Evolutionary conservation across 2,797 vertebrate species (phyloP), one percentile per base, ranked within the genome.

Genomic region (Scarus forsteni): DNA sequence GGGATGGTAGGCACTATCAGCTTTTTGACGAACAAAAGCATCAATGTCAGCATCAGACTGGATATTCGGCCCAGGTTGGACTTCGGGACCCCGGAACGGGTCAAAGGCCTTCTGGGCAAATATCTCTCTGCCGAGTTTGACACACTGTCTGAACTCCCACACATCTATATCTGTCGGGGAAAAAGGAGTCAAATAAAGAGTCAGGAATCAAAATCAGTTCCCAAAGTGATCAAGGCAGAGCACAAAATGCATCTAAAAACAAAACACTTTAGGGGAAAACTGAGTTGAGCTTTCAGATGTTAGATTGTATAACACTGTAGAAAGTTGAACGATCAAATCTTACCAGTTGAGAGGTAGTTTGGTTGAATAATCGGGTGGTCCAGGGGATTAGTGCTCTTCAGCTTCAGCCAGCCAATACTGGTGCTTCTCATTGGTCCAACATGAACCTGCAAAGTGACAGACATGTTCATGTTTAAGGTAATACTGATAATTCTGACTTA

Each of bases 1-100:
- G 0, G 98, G 97, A 71, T 99, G 98, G 91, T 99, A 99, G 19
- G 98, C 98, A 0, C 94, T 98, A 78, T 99, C 98, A 0, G 96
- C 93, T 83, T 96, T 97, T 1, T 86, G 94, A 50, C 96, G 95
- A 56, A 99, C 86, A n/a, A 99, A 99, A 38, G 96, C 95, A 0
- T 99, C 98, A 3, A 99, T 97, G 60, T 98, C 96, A 0, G 92
- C 73, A n/a, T 99, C 96, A 0, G 97, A 95, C 12, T 95, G 94
- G 62, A 97, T 65, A 0, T 88, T 72, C 11, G 79, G 86, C 66
- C 98, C 97, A 0, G 98, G 98, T 82, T 90, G 94, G 60, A 96
- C 84, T 90, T 99, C 98, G 0, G 91, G 71, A 2, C 98, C 98
- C 0, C 97, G 92, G 86, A 97, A 98, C 0, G 91, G 69, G 45